These are phyloP conservation scores for Elgaria multicarinata DNA, from an alignment of 2,113 vertebrate species.

Conservation along the genomic window DNA sequence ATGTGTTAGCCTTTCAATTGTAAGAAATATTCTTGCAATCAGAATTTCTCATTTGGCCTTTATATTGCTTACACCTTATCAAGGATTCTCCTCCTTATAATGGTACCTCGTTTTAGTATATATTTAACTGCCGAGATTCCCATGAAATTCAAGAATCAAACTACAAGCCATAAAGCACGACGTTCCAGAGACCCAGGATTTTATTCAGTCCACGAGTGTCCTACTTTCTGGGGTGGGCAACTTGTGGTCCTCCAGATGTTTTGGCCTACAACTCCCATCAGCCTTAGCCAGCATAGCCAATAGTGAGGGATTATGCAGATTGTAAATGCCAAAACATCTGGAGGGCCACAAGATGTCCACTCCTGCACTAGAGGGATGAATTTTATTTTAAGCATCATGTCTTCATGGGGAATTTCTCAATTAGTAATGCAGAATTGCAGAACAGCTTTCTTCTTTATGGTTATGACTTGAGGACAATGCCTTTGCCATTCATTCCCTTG, in stretches of 20 bases:
- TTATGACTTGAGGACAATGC: no score
- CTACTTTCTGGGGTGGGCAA: no score
- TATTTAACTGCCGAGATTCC: not conserved
- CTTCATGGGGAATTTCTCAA: not conserved
- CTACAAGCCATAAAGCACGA: not conserved
- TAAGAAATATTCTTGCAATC: not conserved
- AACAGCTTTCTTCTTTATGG: not conserved
- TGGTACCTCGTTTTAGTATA: not conserved
- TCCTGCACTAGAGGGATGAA: no score
- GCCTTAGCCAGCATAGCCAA: no score
- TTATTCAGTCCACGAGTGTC: not conserved
- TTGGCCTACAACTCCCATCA: no score
- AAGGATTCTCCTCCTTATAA: not conserved
- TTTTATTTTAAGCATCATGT: not conserved
- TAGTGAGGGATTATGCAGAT: no score
- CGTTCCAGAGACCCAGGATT: not conserved
- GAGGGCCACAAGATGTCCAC: no score
- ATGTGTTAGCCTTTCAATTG: not conserved
- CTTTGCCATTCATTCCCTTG: no score
- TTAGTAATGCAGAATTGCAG: not conserved
- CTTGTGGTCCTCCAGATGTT: no score
- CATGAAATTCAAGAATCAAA: not conserved
- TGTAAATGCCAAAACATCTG: no score
- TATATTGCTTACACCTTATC: not conserved
- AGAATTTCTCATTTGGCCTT: not conserved